Evolutionary conservation across 2,797 vertebrate species (phyloP), one percentile per base, ranked within the genome.

Genomic region (Streptopelia turtur): DNA sequence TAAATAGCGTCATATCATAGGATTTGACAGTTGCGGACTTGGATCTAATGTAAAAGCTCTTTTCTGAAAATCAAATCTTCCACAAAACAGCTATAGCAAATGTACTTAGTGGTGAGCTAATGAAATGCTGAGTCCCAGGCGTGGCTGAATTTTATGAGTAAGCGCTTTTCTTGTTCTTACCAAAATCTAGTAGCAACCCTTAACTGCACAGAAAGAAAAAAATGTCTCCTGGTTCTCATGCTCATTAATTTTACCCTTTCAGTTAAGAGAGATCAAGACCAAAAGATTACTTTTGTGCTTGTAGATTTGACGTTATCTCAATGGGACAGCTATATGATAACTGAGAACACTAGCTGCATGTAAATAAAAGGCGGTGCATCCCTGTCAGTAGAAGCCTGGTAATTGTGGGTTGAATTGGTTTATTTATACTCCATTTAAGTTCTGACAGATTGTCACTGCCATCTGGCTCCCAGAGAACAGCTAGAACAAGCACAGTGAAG

Each of bases 401-500:
- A 85, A 87, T 95, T 89, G 74, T 94, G 90, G 21, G n/a, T 84
- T 94, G 88, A 90, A 90, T 93, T 95, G 75, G 68, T 93, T 94
- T 93, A 72, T 96, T 95, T 93, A 87, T 90, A 89, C 39, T 82
- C 21, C 47, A 33, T 86, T 94, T 93, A 86, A 90, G 52, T 93
- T 96, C 83, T 92, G 71, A 80, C 91, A 93, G 82, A 83, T 95
- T 95, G 79, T 83, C 68, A 45, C 47, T 86, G 87, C 94, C 94
- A 94, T 95, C 94, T 95, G 94, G 69, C 79, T 96, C 76, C 57
- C 69, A 35, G 72, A 68, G 87, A 92, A 80, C 45, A 94, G 87
- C 89, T 87, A 94, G 91, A 95, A 87, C 81, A 93, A 96, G 91
- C 79, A 78, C 37, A 47, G 71, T 39, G 45, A 92, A 95, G 59